Conservation (phyloP, 2,113 vertebrate species). For the Scalopus aquaticus region DNA sequence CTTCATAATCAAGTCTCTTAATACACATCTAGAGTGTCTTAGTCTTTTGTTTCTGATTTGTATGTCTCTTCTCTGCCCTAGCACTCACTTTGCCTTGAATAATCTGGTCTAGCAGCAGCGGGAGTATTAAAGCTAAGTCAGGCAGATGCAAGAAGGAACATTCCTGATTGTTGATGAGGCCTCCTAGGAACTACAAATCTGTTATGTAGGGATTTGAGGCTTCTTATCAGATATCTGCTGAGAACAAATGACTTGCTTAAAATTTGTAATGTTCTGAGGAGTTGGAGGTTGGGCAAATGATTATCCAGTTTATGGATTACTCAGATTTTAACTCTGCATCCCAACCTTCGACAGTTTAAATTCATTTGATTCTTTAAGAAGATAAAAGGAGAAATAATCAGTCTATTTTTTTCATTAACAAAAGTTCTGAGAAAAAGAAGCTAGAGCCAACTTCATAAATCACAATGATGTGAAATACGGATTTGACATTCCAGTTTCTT, state of each 20-base stretch:
- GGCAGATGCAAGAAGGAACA: neutral
- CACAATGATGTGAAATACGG: neutral
- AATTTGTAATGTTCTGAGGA: neutral
- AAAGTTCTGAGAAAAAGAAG: neutral
- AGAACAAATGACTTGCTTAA: constrained; percentile 11
- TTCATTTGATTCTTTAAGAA: neutral
- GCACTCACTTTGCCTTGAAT: neutral
- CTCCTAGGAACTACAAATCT: neutral
- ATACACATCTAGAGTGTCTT: neutral
- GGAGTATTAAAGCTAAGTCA: neutral
- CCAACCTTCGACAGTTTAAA: neutral
- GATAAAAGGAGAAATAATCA: neutral
- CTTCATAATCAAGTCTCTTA: neutral
- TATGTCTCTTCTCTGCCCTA: neutral
- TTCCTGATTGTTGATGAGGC: neutral
- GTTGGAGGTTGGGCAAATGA: neutral
- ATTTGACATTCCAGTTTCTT: constrained; percentile 9
- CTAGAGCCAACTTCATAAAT: neutral
- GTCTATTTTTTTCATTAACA: neutral
- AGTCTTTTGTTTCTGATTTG: neutral
- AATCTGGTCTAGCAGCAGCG: neutral
- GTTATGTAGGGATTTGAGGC: neutral
- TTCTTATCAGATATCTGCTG: neutral
- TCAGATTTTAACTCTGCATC: neutral
- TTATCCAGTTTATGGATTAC: neutral